These are phyloP conservation scores for Ferrisia virgata DNA, from an alignment of 2,888 invertebrate species.

Conservation along the genomic window DNA sequence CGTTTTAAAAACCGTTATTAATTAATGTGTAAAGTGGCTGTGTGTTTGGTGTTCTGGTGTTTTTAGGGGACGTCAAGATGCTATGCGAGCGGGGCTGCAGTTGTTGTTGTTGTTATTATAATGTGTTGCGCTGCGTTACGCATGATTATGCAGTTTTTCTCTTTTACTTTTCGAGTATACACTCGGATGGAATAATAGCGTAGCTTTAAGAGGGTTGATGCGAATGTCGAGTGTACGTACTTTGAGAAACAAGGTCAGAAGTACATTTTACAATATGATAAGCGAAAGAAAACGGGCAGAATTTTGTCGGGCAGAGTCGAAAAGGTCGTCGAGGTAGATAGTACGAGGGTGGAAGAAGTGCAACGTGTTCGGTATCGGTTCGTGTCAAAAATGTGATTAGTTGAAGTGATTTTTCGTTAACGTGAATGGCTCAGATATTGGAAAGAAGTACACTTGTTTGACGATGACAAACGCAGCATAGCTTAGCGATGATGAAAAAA, in stretches of 20 bases:
- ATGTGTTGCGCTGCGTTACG: slow-evolving; percentile 1
- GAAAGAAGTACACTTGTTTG: background rate
- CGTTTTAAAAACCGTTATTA: slow-evolving; percentile 30
- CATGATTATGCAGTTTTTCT: slow-evolving; percentile 2
- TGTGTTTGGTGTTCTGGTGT: background rate
- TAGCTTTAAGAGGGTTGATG: background rate
- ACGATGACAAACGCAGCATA: background rate
- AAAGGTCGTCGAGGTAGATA: too few species aligned
- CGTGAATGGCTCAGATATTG: too few species aligned
- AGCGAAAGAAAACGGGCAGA: background rate
- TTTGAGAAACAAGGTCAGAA: background rate
- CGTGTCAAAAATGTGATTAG: background rate
- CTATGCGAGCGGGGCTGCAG: background rate
- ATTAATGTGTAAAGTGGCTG: background rate
- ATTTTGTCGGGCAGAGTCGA: background rate
- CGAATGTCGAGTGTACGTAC: background rate
- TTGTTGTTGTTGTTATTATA: background rate
- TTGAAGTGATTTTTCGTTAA: background rate
- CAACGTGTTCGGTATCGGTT: background rate
- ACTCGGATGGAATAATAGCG: background rate
- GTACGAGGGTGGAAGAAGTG: background rate
- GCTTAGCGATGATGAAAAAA: too few species aligned
- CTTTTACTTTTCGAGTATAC: background rate
- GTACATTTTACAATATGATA: background rate
- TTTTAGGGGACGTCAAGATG: too few species aligned